Conservation (phyloP, 2,113 vertebrate genomes). For the Bombycilla garrulus region DNA sequence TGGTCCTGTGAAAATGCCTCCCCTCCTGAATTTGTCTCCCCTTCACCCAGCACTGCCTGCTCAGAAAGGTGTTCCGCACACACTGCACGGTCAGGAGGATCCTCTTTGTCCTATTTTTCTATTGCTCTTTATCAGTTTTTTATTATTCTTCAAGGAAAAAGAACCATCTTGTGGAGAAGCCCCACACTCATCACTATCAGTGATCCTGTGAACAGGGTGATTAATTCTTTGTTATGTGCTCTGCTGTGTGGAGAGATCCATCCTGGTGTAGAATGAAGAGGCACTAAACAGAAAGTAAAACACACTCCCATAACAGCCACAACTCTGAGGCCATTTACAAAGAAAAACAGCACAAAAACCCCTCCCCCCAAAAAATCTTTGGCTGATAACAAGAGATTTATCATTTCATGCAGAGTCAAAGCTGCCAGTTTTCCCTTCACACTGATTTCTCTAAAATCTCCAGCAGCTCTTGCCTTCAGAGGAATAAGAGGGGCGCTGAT, state of each 20-base stretch:
- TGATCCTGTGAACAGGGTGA: background rate
- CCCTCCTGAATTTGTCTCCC: background rate
- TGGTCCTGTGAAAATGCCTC: background rate
- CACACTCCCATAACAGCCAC: background rate
- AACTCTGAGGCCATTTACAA: background rate
- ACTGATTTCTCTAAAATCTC: background rate
- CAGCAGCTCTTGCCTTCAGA: background rate
- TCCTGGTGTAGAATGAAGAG: background rate
- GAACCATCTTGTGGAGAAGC: background rate
- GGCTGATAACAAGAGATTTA: background rate
- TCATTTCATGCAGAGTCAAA: background rate
- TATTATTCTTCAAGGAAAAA: background rate
- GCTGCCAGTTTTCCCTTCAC: background rate
- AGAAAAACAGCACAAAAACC: background rate
- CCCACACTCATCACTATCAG: background rate
- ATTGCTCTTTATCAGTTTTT: background rate
- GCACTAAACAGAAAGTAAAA: background rate
- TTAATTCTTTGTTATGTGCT: background rate
- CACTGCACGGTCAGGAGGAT: background rate
- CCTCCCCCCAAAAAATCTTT: background rate
- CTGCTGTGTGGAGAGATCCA: background rate
- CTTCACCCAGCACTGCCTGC: background rate
- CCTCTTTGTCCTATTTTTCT: background rate
- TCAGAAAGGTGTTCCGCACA: background rate
- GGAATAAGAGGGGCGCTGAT: background rate